Evolutionary conservation across 2,888 invertebrate species (phyloP), one percentile per base, ranked within the genome.

Genomic region (Melieria omissa): DNA sequence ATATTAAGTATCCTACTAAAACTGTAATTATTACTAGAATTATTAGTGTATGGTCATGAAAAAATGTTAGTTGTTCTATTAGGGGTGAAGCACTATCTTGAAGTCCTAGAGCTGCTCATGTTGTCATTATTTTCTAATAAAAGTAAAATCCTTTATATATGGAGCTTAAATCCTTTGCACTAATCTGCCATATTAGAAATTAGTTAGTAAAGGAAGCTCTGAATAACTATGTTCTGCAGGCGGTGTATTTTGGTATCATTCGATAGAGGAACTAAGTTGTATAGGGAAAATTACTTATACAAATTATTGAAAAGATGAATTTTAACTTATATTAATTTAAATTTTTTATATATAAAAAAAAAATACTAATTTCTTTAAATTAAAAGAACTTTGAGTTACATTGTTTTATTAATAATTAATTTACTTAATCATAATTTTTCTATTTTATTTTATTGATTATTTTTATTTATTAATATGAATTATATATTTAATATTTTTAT

Each of bases 11-110:
- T 0, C 89, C 80, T 29, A 91, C 90, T 88, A 90, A 83, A 78
- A 88, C 84, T 75, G 89, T 89, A 88, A 91, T 91, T 88, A 91
- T 89, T 77, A 89, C 85, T 85, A 91, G 83, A 88, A 91, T 89
- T 87, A 90, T 82, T 87, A 91, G 80, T 3, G 89, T 88, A 79
- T 90, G 89, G 84, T 91, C 91, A 82, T 91, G 90, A 80, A 91
- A 91, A 82, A 90, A 90, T 81, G 88, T 89, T 87, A 91, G 87
- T 89, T 91, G 90, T 90, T 91, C 90, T 89, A 92, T 92, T 86
- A 91, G 83, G 54, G 90, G 90, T 0, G 91, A 91, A 61, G 88
- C 86, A 79, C 89, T 86, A 87, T 92, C 89, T 90, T 91, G 91
- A 75, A 91, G 83, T 73, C 87, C 87, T 78, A 90, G 79, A 80